A percentile compares a stretch with the other conserved stretches of the same genome.
These are phyloP conservation scores for Garrulus glandarius DNA, from an alignment of 2,797 vertebrate genomes.

Conservation along the genomic window DNA sequence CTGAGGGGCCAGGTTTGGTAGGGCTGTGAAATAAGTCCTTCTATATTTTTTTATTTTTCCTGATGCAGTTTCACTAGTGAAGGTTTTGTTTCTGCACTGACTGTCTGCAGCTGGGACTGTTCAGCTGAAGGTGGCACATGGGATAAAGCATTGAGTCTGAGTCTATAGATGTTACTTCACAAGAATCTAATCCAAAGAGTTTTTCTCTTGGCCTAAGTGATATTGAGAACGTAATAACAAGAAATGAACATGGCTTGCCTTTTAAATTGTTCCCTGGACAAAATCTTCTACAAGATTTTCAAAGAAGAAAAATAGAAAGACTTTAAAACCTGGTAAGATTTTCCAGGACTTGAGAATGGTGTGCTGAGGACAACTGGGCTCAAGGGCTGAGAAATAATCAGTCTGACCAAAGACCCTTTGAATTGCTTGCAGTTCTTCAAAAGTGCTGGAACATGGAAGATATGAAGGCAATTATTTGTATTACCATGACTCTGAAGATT, in stretches of 20 bases:
- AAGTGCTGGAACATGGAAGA: not conserved
- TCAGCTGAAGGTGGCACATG: not conserved
- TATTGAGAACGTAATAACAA: not conserved
- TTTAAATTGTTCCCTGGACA: not conserved
- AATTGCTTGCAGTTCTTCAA: not conserved
- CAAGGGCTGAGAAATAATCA: not conserved
- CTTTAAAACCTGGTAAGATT: not conserved
- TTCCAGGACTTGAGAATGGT: not conserved
- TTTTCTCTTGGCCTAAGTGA: not conserved
- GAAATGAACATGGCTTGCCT: not conserved
- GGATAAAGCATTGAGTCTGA: not conserved
- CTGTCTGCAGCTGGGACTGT: not conserved
- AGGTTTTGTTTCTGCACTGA: not conserved
- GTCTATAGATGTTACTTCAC: not conserved
- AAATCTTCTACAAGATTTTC: not conserved
- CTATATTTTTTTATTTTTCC: not conserved
- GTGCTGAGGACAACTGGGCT: not conserved
- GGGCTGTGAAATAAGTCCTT: not conserved
- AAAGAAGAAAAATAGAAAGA: not conserved
- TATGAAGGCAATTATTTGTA: not conserved
- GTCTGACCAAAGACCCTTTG: not conserved
- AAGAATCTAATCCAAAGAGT: not conserved
- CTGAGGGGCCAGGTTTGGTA: not conserved
- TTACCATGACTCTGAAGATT: not conserved
- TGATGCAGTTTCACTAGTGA: not conserved